These are phyloP conservation scores for Stichodactyla helianthus DNA, from an alignment of 64 coral and sea anemone species.

Conservation along the genomic window DNA sequence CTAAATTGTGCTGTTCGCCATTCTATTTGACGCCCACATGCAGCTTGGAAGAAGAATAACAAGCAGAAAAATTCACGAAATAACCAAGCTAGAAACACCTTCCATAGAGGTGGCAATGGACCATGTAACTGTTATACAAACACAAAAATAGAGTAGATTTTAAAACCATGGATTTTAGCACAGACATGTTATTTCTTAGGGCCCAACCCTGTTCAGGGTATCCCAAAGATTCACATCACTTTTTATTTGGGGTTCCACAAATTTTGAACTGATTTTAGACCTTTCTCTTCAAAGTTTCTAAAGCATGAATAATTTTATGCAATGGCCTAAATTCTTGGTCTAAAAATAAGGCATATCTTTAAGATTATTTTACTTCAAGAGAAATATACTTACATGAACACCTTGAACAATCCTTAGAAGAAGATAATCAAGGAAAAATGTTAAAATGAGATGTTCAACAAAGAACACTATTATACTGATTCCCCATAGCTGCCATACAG, in stretches of 20 bases:
- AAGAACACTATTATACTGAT: constrained; percentile 55
- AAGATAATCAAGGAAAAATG: constrained; percentile 83
- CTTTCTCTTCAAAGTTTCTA: too few relatives aligned
- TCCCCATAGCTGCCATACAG: constrained; percentile 62
- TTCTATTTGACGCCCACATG: constrained; percentile 76
- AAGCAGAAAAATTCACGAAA: constrained; percentile 78
- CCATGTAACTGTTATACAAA: constrained; percentile 46
- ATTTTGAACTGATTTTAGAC: too few relatives aligned
- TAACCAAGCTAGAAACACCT: constrained; percentile 72
- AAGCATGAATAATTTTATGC: too few relatives aligned
- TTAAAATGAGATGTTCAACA: constrained; percentile 56
- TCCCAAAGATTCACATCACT: too few relatives aligned
- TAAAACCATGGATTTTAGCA: not conserved
- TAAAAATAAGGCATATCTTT: not conserved
- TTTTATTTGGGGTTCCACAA: too few relatives aligned
- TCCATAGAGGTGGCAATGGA: constrained; percentile 79
- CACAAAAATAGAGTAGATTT: not conserved
- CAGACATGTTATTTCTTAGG: too few relatives aligned
- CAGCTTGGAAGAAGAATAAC: constrained; percentile 84
- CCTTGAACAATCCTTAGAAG: constrained; percentile 88
- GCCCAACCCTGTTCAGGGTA: too few relatives aligned
- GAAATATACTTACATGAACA: constrained; percentile 26
- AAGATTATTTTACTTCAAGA: too few relatives aligned
- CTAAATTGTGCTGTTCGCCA: constrained; percentile 86
- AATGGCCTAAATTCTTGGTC: too few relatives aligned